Evolutionary conservation across 2,888 invertebrate genomes (phyloP), one percentile per base, ranked within the genome.

Genomic region (Chymomyza fuscimana): DNA sequence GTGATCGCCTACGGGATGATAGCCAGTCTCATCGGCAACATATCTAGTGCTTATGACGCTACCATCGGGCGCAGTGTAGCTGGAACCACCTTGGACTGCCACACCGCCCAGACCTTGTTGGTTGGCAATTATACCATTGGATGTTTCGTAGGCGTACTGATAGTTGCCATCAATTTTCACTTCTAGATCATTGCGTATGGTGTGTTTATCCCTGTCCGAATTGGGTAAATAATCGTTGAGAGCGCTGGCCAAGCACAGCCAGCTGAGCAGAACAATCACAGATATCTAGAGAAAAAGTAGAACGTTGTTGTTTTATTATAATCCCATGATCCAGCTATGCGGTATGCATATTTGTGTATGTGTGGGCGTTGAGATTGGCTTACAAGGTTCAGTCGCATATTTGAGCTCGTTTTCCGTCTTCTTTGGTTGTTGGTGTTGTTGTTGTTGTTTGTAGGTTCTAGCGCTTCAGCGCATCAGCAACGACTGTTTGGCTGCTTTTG

Each of bases 1-100:
- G 62, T 90, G 89, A 70, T 89, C 86, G 29, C 89, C 89, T 0
- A 86, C 79, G 1, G 89, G 82, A 81, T 90, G 90, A 58, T 89
- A 90, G 19, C 89, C 89, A 29, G 70, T 86, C 52, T 89, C 90
- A 66, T 90, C 90, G 60, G 89, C 89, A 51, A 87, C 80, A 79
- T 89, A 90, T 65, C 70, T 81, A 0, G 81, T 67, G 65, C 86
- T 87, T 15, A 90, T 85, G 66, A 81, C 80, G 5, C 78, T 70
- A 19, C 89, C 89, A 25, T 90, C 90, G 29, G 89, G 90, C 0
- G 89, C 89, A 29, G 69, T 81, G 68, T 89, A 90, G 19, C 88
- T 88, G n/a, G 81, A 81, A 2, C 85, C 80, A 15, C 89, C 89
- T 19, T 89, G 81, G 0, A 89, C 79, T 2, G 80, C 71, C 3